phyloP scores from a whole-genome alignment of 2,113 vertebrate species.

The Mesoclemmys tuberculata region DNA sequence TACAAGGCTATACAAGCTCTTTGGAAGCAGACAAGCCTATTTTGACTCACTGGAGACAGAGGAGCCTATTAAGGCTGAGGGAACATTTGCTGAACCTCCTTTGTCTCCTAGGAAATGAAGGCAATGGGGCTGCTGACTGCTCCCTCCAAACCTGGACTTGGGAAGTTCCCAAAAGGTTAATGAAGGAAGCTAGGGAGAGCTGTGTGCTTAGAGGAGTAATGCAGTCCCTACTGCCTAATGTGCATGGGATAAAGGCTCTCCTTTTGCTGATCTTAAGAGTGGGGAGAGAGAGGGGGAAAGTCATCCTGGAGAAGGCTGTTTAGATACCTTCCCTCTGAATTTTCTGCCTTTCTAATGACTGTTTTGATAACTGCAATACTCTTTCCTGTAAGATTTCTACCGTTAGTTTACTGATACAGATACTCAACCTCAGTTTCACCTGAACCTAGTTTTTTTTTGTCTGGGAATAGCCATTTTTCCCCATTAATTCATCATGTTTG shows the following conservation, averaged over 20 bases:
- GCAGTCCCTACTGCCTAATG: not conserved
- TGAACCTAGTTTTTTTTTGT: not conserved
- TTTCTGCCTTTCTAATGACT: not conserved
- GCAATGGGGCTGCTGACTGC: not conserved
- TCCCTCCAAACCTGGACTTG: not conserved
- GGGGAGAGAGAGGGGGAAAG: not conserved
- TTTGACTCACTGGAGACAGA: not conserved
- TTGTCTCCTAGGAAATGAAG: not conserved
- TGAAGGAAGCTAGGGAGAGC: not conserved
- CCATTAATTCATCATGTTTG: not conserved
- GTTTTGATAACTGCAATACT: not conserved
- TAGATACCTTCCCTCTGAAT: not conserved
- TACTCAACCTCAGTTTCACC: not conserved
- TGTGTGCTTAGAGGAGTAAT: not conserved
- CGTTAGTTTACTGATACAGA: not conserved
- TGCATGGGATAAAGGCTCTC: not conserved
- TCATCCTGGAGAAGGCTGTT: not conserved
- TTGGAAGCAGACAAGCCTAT: not conserved
- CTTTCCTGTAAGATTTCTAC: not conserved
- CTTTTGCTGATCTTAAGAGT: not conserved
- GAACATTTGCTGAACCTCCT: not conserved
- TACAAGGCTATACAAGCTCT: not conserved
- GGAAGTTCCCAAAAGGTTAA: not conserved
- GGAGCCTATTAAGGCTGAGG: not conserved
- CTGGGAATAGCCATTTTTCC: not conserved